Conservation (phyloP, 2,888 invertebrate species). For the Ophion obscuratus region DNA sequence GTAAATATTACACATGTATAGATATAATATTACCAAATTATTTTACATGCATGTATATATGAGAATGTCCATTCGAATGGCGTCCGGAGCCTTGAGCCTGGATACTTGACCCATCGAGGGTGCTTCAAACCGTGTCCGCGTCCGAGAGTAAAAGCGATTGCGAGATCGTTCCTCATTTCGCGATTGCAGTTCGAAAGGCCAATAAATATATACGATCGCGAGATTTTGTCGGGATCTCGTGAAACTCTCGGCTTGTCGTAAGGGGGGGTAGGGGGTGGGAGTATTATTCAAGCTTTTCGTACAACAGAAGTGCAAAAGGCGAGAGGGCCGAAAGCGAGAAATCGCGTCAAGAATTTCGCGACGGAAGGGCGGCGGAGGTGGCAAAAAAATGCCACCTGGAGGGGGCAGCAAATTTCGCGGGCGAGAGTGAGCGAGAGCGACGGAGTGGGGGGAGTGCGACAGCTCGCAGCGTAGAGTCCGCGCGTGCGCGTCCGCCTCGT, state of each 20-base stretch:
- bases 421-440: slow-evolving; percentile 1
- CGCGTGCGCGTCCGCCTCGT: slow-evolving; percentile 15
- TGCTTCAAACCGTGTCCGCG: background rate
- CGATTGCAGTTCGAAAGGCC: background rate
- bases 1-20: too few species aligned
- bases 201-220: background rate
- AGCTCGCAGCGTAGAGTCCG: background rate
- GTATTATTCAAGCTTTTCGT: background rate
- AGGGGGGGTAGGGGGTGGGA: too few species aligned
- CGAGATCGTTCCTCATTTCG: background rate
- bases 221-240: background rate
- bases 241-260: background rate
- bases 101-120: background rate
- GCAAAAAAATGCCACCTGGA: background rate
- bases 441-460: background rate
- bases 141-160: background rate
- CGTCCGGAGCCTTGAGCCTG: too few species aligned
- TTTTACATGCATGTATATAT: too few species aligned
- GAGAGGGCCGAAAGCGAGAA: slow-evolving; percentile 17
- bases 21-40: too few species aligned
- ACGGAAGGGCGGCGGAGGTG: slow-evolving; percentile 3
- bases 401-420: background rate
- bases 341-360: slow-evolving; percentile 1
- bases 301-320: background rate
- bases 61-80: too few species aligned